Evolutionary conservation across 2,888 invertebrate species (phyloP).

Genomic region (Acleris sparsana): DNA sequence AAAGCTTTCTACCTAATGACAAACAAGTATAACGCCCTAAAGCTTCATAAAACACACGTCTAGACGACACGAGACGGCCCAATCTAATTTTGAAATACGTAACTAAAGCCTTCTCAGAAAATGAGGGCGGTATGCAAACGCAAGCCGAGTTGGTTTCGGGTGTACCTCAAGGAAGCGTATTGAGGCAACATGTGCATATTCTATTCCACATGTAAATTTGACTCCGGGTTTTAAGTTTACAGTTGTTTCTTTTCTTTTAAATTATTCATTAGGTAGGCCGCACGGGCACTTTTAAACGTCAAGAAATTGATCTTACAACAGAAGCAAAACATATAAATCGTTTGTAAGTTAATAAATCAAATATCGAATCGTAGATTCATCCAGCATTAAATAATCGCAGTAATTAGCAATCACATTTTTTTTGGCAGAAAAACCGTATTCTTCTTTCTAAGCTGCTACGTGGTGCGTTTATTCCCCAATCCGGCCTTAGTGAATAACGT

Average conservation of each 20-base stretch:
- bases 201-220: constrained; percentile 23
- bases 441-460: too few species aligned
- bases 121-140: constrained; percentile 10
- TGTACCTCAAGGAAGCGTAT: constrained; percentile 27
- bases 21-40: constrained; percentile 12
- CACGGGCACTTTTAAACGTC: too few species aligned
- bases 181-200: constrained; percentile 21
- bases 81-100: constrained; percentile 32
- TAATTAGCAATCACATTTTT: too few species aligned
- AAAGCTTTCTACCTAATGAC: constrained; percentile 11
- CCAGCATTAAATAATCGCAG: too few species aligned
- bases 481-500: too few species aligned
- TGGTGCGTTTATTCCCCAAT: too few species aligned
- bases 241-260: too few species aligned
- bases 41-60: constrained; percentile 20
- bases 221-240: constrained; percentile 6
- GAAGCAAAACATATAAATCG: too few species aligned
- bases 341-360: too few species aligned
- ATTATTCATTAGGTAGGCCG: too few species aligned
- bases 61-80: constrained; percentile 21
- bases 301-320: background rate
- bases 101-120: constrained; percentile 23
- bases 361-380: too few species aligned
- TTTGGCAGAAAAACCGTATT: too few species aligned
- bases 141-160: constrained; percentile 11